Conservation (phyloP, 2,888 invertebrate species). For the Apamea crenata region DNA sequence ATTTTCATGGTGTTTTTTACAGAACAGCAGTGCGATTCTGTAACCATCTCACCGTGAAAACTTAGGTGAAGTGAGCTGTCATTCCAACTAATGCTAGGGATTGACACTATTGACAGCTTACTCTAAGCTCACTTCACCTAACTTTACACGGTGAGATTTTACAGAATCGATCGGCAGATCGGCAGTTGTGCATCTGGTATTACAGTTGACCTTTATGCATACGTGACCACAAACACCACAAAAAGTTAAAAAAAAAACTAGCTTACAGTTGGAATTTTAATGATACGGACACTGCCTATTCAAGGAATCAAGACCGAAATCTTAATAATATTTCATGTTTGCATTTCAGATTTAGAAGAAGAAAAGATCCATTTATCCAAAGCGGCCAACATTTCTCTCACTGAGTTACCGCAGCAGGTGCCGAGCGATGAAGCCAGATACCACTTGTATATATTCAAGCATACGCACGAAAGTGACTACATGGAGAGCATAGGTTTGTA, state of each 20-base stretch:
- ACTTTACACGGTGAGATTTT: not conserved
- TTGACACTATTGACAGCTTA: too few species aligned
- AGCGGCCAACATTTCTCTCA: slow-evolving; percentile 92
- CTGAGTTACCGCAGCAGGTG: slow-evolving; percentile 94
- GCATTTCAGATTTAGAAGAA: slow-evolving; percentile 93
- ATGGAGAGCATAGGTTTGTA: slow-evolving; percentile 94
- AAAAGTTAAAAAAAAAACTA: not conserved
- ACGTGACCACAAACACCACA: too few species aligned
- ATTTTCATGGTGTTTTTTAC: too few species aligned
- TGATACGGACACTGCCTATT: not conserved
- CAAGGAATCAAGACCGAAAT: not conserved
- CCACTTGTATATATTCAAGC: slow-evolving; percentile 97
- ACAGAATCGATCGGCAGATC: not conserved
- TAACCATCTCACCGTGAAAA: too few species aligned
- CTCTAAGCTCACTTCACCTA: not conserved
- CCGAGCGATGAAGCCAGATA: slow-evolving; percentile 97
- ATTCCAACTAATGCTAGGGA: too few species aligned
- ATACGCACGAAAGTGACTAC: slow-evolving; percentile 98
- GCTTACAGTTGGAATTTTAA: not conserved
- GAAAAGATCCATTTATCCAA: slow-evolving; percentile 96
- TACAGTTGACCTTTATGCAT: not conserved
- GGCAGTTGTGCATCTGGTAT: not conserved
- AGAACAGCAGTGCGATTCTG: too few species aligned
- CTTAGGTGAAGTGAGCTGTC: too few species aligned
- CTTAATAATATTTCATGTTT: not conserved